Base-by-base conservation (phyloP, 1,140 invertebrate genomes). In the Cheumatopsyche charites region DNA sequence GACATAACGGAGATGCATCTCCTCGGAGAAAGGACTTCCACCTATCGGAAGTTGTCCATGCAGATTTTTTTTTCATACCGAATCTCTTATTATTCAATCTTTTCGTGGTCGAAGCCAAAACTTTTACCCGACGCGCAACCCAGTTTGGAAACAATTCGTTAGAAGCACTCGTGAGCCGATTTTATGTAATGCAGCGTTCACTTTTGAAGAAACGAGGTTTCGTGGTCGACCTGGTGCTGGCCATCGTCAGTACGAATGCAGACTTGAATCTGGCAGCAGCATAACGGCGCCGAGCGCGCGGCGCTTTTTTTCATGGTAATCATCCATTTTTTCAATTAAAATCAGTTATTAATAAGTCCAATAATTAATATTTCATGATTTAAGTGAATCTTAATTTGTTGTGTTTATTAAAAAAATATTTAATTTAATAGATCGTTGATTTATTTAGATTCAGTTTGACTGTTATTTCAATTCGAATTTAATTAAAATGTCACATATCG, bases 201-300 rank as follows among this genome's bases (percentile, higher is more conserved):
- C 62, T 63, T 63, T 63, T 63, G n/a, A 42, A 23, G 29, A 58
- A 55, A 58, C 61, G 72, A 73, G 73, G 73, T 52, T 74, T 70
- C 62, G 42, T 74, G 63, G 29, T 67, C 63, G 36, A 43, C 41
- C 43, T 26, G 41, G 45, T 15, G 41, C 13, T 12, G 36, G 13
- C 1, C 12, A 36, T 43, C 23, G 67, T 23, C 73, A 74, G 73
- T 74, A 70, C 49, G 41, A 70, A 43, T 67, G 45, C 47, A 25
- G 69, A 55, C 67, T 21, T 21, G 19, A 65, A 7, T 26, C 49
- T 21, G 52, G 62, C 47, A 69, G 65, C 62, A 63, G 17, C 61
- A 65, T n/a, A 15, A 47, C 5, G 26, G 41, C 49, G 26, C 67
- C 25, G 15, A 13, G 29, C 3, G 29, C 29, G 29, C 29, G 29